A percentile compares a stretch with the other conserved stretches of the same genome.
Conservation (phyloP, 2,888 invertebrate genomes). For the Maniola hyperantus region DNA sequence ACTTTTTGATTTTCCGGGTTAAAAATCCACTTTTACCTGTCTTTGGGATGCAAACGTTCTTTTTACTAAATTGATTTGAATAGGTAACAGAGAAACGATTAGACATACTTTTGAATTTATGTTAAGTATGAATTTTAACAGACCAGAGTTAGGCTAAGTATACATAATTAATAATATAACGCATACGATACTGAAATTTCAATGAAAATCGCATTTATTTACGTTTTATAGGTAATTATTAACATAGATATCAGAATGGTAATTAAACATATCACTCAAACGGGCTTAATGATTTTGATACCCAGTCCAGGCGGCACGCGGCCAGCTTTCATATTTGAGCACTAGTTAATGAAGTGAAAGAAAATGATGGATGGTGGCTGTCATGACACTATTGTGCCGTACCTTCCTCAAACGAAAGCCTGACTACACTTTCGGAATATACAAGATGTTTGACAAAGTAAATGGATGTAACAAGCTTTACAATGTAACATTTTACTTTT, state of each 20-base stretch:
- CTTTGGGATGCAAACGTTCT: too few species aligned
- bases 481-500: constrained; percentile 9
- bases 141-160: too few species aligned
- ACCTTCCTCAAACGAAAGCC: constrained; percentile 52
- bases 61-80: too few species aligned
- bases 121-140: too few species aligned
- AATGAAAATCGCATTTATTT: background rate
- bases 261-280: constrained; percentile 24
- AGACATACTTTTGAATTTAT: too few species aligned
- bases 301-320: constrained; percentile 18
- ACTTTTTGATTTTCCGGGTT: too few species aligned
- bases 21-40: too few species aligned
- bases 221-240: constrained; percentile 3
- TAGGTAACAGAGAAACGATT: too few species aligned
- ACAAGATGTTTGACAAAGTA: constrained; percentile 24
- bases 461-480: constrained; percentile 10
- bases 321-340: constrained; percentile 31
- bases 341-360: constrained; percentile 73
- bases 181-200: background rate
- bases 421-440: constrained; percentile 26
- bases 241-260: constrained; percentile 11
- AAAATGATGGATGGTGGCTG: constrained; percentile 71
- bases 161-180: background rate
- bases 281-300: constrained; percentile 20
- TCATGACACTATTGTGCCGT: constrained; percentile 51